phyloP scores from a whole-genome alignment of 2,113 vertebrate genomes.

The Nycticryphes semicollaris region DNA sequence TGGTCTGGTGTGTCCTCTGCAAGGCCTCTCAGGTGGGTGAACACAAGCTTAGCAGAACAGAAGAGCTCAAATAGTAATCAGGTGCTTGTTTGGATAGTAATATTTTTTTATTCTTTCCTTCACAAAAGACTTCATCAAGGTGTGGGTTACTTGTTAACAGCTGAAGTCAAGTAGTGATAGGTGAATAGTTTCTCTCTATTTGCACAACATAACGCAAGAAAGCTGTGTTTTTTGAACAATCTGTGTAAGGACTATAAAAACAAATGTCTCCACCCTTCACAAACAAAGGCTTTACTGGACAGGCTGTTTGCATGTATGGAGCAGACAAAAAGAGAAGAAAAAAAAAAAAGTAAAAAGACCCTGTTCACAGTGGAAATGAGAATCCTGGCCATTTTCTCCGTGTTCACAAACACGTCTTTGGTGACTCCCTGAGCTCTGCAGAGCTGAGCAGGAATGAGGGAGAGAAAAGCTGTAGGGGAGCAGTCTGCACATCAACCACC shows the following conservation, averaged over 20 bases:
- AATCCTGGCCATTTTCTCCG: not conserved
- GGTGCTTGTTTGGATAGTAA: slow-evolving; percentile 39
- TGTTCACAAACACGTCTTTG: not conserved
- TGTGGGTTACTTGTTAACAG: slow-evolving; percentile 51
- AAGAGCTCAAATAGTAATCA: not conserved
- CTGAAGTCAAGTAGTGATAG: slow-evolving; percentile 15
- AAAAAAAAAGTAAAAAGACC: not conserved
- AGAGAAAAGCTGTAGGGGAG: not conserved
- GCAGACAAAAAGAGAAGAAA: not conserved
- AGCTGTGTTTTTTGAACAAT: slow-evolving; percentile 14
- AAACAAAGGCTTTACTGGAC: slow-evolving; percentile 30
- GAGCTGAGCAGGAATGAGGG: not conserved
- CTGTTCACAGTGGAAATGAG: not conserved
- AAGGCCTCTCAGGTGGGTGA: not conserved
- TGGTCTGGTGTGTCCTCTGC: not conserved
- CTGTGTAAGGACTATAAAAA: not conserved
- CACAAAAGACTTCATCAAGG: slow-evolving; percentile 47
- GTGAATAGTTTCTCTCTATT: slow-evolving; percentile 1
- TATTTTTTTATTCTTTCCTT: slow-evolving; percentile 26
- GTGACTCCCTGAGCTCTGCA: not conserved
- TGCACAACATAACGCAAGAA: not conserved
- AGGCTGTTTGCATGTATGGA: not conserved
- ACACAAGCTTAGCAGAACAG: not conserved
- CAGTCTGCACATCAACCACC: not conserved
- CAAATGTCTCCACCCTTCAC: slow-evolving; percentile 35